These are phyloP conservation scores for Caenorhabditis inopinata DNA, from an alignment of 1,140 invertebrate species.

Conservation along the genomic window DNA sequence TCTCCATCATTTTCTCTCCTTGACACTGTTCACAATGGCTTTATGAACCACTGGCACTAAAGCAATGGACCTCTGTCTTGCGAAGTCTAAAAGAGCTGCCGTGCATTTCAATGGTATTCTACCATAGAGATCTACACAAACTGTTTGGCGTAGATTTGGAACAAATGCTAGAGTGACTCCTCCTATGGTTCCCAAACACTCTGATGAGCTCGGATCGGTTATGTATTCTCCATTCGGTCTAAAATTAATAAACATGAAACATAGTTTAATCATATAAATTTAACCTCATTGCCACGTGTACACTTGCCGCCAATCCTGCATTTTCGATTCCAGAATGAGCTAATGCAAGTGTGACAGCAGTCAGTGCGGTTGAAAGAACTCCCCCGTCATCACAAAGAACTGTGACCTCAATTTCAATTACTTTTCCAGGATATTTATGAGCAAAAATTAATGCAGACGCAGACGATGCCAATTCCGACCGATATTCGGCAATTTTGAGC, in stretches of 20 bases:
- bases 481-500: not conserved
- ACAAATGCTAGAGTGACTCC: not conserved
- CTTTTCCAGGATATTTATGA: constrained; percentile 4
- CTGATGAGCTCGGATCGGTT: not conserved
- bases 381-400: not conserved
- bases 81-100: not conserved
- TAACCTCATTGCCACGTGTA: not conserved
- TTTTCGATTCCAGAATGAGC: constrained; percentile 19
- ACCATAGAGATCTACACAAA: not conserved
- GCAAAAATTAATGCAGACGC: not conserved
- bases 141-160: not conserved
- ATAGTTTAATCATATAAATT: no score
- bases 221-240: not conserved
- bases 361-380: not conserved
- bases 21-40: not conserved
- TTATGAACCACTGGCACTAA: not conserved
- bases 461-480: not conserved
- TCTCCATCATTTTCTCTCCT: not conserved
- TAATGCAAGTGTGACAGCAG: not conserved
- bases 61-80: not conserved
- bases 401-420: constrained; percentile 3
- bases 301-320: not conserved
- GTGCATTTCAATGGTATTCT: not conserved
- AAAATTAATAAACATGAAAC: no score
- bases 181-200: not conserved